Evolutionary conservation across 2,113 vertebrate genomes (phyloP), one percentile per base, ranked within the genome.

Genomic region (Heliornis fulica): DNA sequence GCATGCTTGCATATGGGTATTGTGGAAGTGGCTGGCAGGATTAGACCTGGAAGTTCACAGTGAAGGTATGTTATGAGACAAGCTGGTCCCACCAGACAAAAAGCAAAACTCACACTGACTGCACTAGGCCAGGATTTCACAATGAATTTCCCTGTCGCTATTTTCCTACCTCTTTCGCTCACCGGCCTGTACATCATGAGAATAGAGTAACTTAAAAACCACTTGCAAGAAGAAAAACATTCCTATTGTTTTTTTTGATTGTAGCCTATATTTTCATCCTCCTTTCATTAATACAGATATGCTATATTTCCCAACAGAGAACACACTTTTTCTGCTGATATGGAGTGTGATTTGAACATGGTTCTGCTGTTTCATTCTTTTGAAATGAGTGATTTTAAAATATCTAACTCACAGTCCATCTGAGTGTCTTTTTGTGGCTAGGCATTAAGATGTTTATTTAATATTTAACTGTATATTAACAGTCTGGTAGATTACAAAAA

Each of bases 71-170:
- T 10, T 45, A 43, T 12, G 31, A 38, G 25, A 77, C 82, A 68
- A 64, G 11, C 12, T 59, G 41, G 12, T 17, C 46, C 23, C 11
- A 4, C 5, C 22, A 43, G 28, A 21, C 0, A 0, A 82, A 56
- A 29, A 29, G 28, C 36, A 74, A 64, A 82, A 48, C 8, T 66
- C 36, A 36, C 41, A 22, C 5, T 7, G 38, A 26, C 23, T 41
- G 26, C 38, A 46, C 21, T 15, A 31, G 36, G 43, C 38, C 32
- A 43, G 54, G 40, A 59, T 64, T 75, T 57, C 34, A 69, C 14
- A 11, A 2, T 17, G 34, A 50, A 26, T 60, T 89, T 59, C 72
- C 31, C 40, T 31, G 10, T 40, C 20, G 29, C 43, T 32, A 36
- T 46, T 22, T 46, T 46, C 13, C 10, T 18, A 51, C 32, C 7